Conservation (phyloP, 1,140 invertebrate genomes). For the Varroa destructor region DNA sequence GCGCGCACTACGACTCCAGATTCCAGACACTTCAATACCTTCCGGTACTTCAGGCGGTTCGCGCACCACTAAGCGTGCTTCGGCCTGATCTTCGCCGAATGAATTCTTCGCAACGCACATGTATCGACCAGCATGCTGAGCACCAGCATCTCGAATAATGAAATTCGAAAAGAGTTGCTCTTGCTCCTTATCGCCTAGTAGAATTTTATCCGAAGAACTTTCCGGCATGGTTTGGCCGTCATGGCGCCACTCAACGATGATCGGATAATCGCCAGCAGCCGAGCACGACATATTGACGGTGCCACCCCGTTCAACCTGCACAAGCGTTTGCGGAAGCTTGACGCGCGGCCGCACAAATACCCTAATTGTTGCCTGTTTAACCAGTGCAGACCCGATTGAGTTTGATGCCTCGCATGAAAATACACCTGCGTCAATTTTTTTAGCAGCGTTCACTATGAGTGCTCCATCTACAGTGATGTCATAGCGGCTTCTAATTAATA, state of each 20-base stretch:
- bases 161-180: slow-evolving; percentile 18
- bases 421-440: slow-evolving; percentile 17
- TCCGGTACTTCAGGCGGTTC: slow-evolving; percentile 18
- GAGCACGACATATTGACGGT: slow-evolving; percentile 14
- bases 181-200: slow-evolving; percentile 3
- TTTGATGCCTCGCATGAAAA: slow-evolving; percentile 25
- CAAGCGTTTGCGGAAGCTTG: slow-evolving; percentile 15
- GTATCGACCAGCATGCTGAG: slow-evolving; percentile 6
- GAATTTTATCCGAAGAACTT: slow-evolving; percentile 26
- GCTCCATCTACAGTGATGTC: slow-evolving; percentile 22
- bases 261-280: slow-evolving; percentile 1
- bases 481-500: slow-evolving; percentile 24
- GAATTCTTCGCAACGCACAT: slow-evolving; percentile 22
- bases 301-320: slow-evolving; percentile 19
- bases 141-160: slow-evolving; percentile 4
- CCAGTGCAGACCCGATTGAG: slow-evolving; percentile 10
- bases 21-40: slow-evolving; percentile 10
- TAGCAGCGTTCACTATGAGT: background rate
- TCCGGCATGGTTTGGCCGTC: slow-evolving; percentile 9
- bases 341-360: slow-evolving; percentile 11
- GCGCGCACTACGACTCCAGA: slow-evolving; percentile 16
- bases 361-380: slow-evolving; percentile 24
- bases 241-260: background rate
- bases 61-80: slow-evolving; percentile 13
- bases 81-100: slow-evolving; percentile 11